phyloP scores from a whole-genome alignment of 2,113 vertebrate genomes.

The Paratilapia polleni region DNA sequence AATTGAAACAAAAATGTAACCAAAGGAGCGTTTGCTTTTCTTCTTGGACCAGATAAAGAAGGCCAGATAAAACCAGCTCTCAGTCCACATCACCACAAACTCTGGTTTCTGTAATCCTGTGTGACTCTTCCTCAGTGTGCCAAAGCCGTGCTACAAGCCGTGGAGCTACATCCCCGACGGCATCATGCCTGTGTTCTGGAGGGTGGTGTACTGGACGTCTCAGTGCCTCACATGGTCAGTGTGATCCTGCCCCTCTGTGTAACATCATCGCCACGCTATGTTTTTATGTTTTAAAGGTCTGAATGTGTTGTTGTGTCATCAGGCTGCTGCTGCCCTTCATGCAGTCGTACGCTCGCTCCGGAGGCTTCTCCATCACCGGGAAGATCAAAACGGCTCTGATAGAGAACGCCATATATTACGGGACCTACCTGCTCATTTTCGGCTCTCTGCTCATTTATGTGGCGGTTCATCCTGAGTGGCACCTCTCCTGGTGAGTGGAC shows the following conservation, averaged over 20 bases:
- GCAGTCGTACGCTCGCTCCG: slow-evolving; percentile 97
- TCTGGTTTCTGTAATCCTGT: not conserved
- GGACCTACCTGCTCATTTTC: slow-evolving; percentile 96
- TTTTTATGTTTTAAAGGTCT: not conserved
- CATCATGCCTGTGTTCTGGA: slow-evolving; percentile 99
- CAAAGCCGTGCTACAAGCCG: slow-evolving; percentile 87
- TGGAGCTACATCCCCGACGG: slow-evolving; percentile 97
- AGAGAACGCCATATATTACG: slow-evolving; percentile 98
- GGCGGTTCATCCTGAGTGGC: slow-evolving; percentile 89
- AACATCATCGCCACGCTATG: not conserved
- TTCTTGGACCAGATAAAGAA: too few relatives aligned
- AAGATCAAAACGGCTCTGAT: slow-evolving; percentile 97
- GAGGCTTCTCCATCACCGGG: slow-evolving; percentile 96
- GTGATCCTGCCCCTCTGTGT: not conserved
- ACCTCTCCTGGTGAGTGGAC: slow-evolving; percentile 89
- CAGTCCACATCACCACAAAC: too few relatives aligned
- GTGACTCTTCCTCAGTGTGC: slow-evolving; percentile 28
- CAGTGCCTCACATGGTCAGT: slow-evolving; percentile 97
- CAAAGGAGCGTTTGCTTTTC: not conserved
- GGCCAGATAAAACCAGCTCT: too few relatives aligned
- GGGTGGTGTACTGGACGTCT: slow-evolving; percentile 98
- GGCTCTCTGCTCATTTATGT: slow-evolving; percentile 98
- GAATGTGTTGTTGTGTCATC: not conserved
- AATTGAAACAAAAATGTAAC: not conserved
- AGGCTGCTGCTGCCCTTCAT: slow-evolving; percentile 98